Conservation (phyloP, 2,888 invertebrate genomes). For the Protophormia terraenovae region DNA sequence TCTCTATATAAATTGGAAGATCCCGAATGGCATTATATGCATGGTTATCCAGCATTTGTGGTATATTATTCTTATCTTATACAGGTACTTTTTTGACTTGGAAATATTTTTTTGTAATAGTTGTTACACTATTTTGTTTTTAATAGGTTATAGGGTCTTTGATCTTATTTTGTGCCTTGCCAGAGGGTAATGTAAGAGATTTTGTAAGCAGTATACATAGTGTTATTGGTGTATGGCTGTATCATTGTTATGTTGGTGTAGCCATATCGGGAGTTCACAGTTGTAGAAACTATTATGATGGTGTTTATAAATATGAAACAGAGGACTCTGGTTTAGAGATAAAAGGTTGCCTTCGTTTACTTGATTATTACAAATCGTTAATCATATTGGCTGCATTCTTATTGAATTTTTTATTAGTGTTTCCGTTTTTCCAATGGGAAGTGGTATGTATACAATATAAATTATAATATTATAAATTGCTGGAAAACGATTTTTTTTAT, state of each 20-base stretch:
- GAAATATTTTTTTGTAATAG: not conserved
- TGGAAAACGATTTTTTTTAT: too few species aligned
- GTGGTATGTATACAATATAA: not conserved
- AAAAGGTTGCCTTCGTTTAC: not conserved
- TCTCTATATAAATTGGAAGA: not conserved
- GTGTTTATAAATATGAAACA: not conserved
- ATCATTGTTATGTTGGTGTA: not conserved
- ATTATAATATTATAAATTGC: too few species aligned
- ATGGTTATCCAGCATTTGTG: not conserved
- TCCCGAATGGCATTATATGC: not conserved
- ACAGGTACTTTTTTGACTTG: not conserved
- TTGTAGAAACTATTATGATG: not conserved
- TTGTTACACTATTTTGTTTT: not conserved
- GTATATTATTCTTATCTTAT: not conserved
- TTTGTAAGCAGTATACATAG: not conserved
- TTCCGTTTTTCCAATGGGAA: not conserved
- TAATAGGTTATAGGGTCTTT: not conserved
- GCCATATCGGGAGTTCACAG: not conserved
- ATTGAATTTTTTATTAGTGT: not conserved
- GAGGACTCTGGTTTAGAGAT: not conserved
- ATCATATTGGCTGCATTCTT: not conserved
- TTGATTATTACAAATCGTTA: not conserved
- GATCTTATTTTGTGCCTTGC: not conserved
- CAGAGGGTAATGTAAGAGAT: not conserved
- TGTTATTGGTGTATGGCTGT: constrained; percentile 3